phyloP scores from a whole-genome alignment of 2,797 vertebrate genomes.

The Danio albolineatus region DNA sequence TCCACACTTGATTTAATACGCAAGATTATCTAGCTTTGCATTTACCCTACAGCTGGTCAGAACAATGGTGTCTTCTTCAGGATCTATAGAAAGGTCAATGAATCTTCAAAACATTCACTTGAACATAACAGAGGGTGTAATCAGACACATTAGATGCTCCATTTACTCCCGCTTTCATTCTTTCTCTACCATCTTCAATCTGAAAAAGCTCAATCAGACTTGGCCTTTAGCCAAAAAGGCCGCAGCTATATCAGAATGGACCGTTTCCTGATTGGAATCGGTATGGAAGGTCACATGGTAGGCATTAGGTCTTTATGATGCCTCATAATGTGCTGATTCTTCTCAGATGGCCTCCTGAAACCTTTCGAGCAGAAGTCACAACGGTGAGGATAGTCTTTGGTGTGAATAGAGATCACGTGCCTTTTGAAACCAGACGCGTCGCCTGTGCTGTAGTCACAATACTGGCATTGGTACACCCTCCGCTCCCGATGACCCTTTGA shows the following conservation, averaged over 20 bases:
- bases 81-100: not conserved
- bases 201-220: not conserved
- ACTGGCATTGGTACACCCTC: conserved; percentile 90
- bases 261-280: not conserved
- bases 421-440: conserved; percentile 91
- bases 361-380: conserved; percentile 92
- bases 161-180: not conserved
- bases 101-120: not conserved
- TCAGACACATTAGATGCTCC: not conserved
- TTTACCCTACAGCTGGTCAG: conserved; percentile 1
- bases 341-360: conserved; percentile 87
- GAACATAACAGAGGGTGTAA: not conserved
- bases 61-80: conserved; percentile 3
- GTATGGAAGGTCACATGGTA: conserved; percentile 42
- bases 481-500: conserved; percentile 89
- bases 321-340: conserved; percentile 90
- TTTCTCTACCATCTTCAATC: not conserved
- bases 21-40: not conserved
- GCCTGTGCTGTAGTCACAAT: conserved; percentile 89
- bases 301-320: conserved; percentile 84
- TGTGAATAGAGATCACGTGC: conserved; percentile 91
- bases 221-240: not conserved
- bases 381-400: conserved; percentile 90
- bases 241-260: not conserved
- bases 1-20: conserved; percentile 26